phyloP scores from a whole-genome alignment of 2,888 invertebrate species.

The Acleris cristana region DNA sequence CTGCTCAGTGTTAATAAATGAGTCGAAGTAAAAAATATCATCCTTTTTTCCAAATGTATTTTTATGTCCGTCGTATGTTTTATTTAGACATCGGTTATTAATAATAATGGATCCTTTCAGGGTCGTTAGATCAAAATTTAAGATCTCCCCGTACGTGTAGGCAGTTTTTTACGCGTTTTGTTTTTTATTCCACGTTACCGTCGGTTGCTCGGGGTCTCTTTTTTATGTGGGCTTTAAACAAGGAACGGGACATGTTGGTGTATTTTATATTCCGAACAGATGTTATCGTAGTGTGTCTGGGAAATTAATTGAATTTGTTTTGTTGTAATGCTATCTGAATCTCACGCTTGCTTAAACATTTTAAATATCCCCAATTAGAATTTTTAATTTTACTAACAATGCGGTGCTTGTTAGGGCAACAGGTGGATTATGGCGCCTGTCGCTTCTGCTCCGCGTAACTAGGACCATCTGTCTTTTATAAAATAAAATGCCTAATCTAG shows the following conservation, averaged over 20 bases:
- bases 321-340: constrained; percentile 74
- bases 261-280: constrained; percentile 82
- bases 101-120: constrained; percentile 77
- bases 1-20: constrained; percentile 80
- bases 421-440: constrained; percentile 32
- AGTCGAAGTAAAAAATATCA: constrained; percentile 71
- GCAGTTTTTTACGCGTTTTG: constrained; percentile 63
- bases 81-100: constrained; percentile 82
- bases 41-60: constrained; percentile 67
- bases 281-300: constrained; percentile 73
- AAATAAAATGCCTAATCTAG: constrained; percentile 50
- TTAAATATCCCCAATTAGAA: constrained; percentile 58
- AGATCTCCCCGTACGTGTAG: constrained; percentile 71
- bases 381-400: constrained; percentile 44
- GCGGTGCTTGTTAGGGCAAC: constrained; percentile 23
- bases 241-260: constrained; percentile 66
- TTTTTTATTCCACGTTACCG: constrained; percentile 62
- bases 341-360: constrained; percentile 69
- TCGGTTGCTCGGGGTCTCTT: constrained; percentile 70
- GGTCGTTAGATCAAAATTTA: constrained; percentile 78
- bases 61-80: constrained; percentile 72
- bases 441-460: constrained; percentile 15
- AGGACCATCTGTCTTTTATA: constrained; percentile 25
- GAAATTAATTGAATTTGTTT: constrained; percentile 77
- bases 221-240: constrained; percentile 72